Conservation (phyloP, 2,888 invertebrate species). For the Cremastinae sp. region DNA sequence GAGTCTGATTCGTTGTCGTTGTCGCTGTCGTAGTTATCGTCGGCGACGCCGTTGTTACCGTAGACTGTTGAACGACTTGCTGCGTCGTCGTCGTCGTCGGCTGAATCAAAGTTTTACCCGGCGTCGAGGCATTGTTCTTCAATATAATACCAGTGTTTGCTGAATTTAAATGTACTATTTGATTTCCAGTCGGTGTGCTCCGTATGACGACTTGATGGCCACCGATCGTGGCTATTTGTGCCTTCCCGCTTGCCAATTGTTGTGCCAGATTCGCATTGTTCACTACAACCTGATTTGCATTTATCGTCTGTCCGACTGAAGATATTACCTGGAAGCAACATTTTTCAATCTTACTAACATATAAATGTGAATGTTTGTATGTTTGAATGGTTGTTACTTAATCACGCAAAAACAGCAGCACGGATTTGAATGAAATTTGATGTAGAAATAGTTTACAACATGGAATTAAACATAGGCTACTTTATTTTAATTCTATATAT, state of each 20-base stretch:
- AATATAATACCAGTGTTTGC: constrained; percentile 74
- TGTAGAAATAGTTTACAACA: too few species aligned
- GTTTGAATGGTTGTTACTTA: too few species aligned
- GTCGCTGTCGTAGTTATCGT: constrained; percentile 63
- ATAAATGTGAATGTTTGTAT: too few species aligned
- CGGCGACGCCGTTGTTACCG: constrained; percentile 39
- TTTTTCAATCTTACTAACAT: too few species aligned
- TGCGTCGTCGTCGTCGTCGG: constrained; percentile 68
- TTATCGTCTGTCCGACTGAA: constrained; percentile 75
- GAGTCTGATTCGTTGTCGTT: constrained; percentile 34
- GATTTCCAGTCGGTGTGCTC: constrained; percentile 86
- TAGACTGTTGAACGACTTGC: constrained; percentile 60
- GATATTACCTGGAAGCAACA: constrained; percentile 78
- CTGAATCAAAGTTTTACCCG: constrained; percentile 24
- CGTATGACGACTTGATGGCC: constrained; percentile 93
- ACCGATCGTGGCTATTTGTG: constrained; percentile 91
- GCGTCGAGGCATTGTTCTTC: constrained; percentile 68
- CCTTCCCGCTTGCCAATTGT: constrained; percentile 91
- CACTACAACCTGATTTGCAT: constrained; percentile 87
- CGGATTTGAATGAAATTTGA: too few species aligned
- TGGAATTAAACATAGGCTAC: too few species aligned
- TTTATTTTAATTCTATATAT: too few species aligned
- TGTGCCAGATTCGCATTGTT: constrained; percentile 88
- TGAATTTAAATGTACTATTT: constrained; percentile 84
- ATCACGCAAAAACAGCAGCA: too few species aligned